Conservation (phyloP, 2,797 vertebrate species). For the Manis pentadactyla region DNA sequence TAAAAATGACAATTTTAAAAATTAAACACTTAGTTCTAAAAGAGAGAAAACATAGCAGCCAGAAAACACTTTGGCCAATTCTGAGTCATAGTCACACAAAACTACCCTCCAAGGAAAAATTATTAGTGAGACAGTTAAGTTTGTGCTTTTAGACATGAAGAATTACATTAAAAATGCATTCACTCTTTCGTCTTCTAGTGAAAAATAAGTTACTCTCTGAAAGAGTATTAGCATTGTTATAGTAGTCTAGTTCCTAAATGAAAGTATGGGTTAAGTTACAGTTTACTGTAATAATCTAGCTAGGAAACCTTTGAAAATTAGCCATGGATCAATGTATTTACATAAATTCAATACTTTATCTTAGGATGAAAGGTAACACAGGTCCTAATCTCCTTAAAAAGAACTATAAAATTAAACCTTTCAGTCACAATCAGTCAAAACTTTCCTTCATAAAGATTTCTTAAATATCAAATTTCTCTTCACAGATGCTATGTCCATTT, state of each 20-base stretch:
- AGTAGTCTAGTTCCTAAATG: neutral
- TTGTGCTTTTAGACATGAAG: conserved; percentile 23
- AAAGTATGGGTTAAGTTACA: conserved; percentile 16
- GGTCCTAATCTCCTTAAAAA: conserved; percentile 68
- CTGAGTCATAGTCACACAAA: conserved; percentile 42
- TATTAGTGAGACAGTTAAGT: neutral
- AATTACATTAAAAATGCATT: conserved; percentile 58
- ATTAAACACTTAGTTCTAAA: conserved; percentile 52
- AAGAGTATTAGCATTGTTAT: neutral
- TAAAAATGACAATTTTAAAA: conserved; percentile 56
- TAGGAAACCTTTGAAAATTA: conserved; percentile 48
- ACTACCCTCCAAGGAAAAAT: conserved; percentile 38
- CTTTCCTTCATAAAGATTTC: conserved; percentile 54
- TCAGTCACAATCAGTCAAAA: conserved; percentile 12
- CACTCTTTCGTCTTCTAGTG: conserved; percentile 52
- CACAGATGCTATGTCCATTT: conserved; percentile 96
- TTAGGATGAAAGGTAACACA: conserved; percentile 78
- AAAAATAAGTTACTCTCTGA: conserved; percentile 44
- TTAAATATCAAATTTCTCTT: conserved; percentile 99
- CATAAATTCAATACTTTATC: conserved; percentile 61
- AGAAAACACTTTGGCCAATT: conserved; percentile 9
- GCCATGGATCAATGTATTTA: conserved; percentile 56
- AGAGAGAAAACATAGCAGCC: neutral
- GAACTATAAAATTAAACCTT: conserved; percentile 55
- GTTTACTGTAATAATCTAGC: neutral